A percentile compares a stretch with the other conserved stretches of the same genome.
phyloP scores from a whole-genome alignment of 2,113 vertebrate species.

The Puntigrus tetrazona region DNA sequence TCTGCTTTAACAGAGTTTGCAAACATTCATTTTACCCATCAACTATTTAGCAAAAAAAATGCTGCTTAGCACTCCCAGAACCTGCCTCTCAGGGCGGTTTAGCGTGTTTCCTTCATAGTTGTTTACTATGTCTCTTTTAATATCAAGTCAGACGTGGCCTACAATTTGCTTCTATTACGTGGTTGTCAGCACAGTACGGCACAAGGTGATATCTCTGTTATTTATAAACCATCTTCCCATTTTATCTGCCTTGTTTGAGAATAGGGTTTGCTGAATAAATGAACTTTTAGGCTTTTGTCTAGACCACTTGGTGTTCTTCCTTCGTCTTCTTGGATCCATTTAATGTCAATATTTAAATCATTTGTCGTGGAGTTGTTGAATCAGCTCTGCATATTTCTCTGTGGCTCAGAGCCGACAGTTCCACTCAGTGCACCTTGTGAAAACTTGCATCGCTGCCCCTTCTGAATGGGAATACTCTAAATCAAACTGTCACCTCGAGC shows the following conservation, averaged over 20 bases:
- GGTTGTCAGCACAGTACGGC: conserved; percentile 11
- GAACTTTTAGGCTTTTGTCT: conserved; percentile 10
- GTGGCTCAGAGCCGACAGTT: conserved; percentile 66
- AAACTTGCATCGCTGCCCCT: conserved; percentile 62
- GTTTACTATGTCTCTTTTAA: background rate
- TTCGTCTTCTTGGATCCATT: conserved; percentile 53
- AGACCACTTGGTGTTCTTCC: conserved; percentile 32
- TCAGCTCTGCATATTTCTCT: conserved; percentile 58
- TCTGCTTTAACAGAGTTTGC: background rate
- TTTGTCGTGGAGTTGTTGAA: conserved; percentile 62
- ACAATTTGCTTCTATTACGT: conserved; percentile 32
- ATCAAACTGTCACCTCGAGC: conserved; percentile 72
- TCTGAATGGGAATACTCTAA: conserved; percentile 66
- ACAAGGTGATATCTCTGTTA: conserved; percentile 15
- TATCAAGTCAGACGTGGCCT: conserved; percentile 2
- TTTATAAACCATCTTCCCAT: background rate
- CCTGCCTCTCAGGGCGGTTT: background rate
- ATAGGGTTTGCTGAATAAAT: background rate
- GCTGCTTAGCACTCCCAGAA: background rate
- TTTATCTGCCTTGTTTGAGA: conserved; percentile 11
- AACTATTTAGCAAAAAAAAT: background rate
- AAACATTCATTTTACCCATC: background rate
- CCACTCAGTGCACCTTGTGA: conserved; percentile 60
- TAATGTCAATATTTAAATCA: conserved; percentile 74
- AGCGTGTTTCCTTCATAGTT: background rate